Conservation (phyloP, 2,888 invertebrate genomes). For the Anarsia innoxiella region DNA sequence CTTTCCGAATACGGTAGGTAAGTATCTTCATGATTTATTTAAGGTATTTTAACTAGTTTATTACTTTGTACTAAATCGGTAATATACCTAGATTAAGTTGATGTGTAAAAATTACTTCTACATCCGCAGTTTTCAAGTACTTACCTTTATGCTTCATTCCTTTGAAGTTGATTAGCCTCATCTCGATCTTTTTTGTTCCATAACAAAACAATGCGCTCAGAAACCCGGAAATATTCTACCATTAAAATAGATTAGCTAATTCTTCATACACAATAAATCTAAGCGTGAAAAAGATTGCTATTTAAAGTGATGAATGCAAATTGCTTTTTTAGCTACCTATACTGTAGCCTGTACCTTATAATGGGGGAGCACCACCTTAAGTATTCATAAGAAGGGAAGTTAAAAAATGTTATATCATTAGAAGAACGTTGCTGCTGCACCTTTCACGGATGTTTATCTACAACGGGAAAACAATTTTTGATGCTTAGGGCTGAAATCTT, state of each 20-base stretch:
- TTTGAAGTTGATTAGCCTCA: not conserved
- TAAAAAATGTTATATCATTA: conserved; percentile 58
- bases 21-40: too few species aligned
- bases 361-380: conserved; percentile 36
- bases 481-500: too few species aligned
- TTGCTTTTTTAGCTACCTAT: conserved; percentile 46
- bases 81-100: too few species aligned
- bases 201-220: conserved; percentile 4
- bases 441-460: conserved; percentile 27
- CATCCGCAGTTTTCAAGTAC: too few species aligned
- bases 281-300: conserved; percentile 22
- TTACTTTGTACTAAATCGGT: too few species aligned
- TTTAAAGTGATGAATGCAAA: conserved; percentile 43
- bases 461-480: conserved; percentile 15
- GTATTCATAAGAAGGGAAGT: conserved; percentile 57
- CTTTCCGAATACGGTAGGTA: conserved; percentile 53
- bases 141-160: too few species aligned
- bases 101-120: too few species aligned
- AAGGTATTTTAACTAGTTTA: too few species aligned
- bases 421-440: conserved; percentile 28
- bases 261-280: conserved; percentile 15
- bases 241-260: conserved; percentile 11
- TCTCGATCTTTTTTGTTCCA: not conserved
- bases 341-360: conserved; percentile 39
- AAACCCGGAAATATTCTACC: conserved; percentile 7